Evolutionary conservation across 2,113 vertebrate genomes (phyloP).

Genomic region (Dascyllus trimaculatus): DNA sequence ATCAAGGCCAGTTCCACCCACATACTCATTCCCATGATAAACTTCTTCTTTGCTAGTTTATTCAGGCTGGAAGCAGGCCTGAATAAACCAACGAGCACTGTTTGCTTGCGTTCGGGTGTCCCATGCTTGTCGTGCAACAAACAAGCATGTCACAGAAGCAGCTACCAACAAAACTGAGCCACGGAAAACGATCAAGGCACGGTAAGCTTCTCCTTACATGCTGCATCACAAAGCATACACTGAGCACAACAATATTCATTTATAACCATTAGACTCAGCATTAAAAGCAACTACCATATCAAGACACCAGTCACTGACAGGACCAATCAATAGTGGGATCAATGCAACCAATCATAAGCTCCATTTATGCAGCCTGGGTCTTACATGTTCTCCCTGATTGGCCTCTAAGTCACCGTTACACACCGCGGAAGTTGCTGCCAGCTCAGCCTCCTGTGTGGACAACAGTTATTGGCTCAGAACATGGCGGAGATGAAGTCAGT

Average conservation of each 20-base stretch:
- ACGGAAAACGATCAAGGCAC: constrained; percentile 16
- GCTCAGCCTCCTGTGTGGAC: constrained; percentile 78
- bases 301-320: constrained; percentile 1
- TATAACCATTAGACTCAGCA: not conserved
- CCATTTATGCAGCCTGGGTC: constrained; percentile 54
- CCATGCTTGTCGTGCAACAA: constrained; percentile 58
- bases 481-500: not conserved
- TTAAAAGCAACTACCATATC: constrained; percentile 24
- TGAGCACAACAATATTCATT: not conserved
- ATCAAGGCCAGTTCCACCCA: constrained; percentile 1
- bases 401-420: constrained; percentile 69
- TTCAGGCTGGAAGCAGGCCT: not conserved
- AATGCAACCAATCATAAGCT: constrained; percentile 46
- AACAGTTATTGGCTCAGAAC: constrained; percentile 60
- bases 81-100: constrained; percentile 31
- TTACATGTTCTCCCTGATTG: constrained; percentile 81
- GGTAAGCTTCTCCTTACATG: not conserved
- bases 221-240: not conserved
- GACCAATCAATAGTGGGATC: not conserved
- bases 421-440: constrained; percentile 42
- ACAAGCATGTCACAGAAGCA: constrained; percentile 43
- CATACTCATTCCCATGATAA: not conserved
- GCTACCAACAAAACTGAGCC: constrained; percentile 6
- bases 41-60: constrained; percentile 2
- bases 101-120: constrained; percentile 20